Evolutionary conservation across 2,888 invertebrate genomes (phyloP), one percentile per base, ranked within the genome.

Genomic region (Thyatira batis): DNA sequence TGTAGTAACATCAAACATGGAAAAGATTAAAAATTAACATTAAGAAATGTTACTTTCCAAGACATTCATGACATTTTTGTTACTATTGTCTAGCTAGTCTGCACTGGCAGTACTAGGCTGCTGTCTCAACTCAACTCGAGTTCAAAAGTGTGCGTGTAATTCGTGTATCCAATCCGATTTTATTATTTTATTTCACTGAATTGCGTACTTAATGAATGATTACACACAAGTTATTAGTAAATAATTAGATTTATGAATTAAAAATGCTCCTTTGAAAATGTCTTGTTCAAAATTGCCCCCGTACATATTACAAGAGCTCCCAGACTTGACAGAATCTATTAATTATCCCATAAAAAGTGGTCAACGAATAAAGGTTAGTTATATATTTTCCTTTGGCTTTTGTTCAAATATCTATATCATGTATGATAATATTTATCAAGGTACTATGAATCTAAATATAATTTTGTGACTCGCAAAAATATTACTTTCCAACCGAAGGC

Each of bases 301-400:
- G 23, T 93, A 92, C 67, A 80, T 93, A 63, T 80, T 94, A 52
- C 91, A 92, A 63, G 93, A 93, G 69, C 90, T 93, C 63, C 88
- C 93, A 64, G 92, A 94, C 81, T 90, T 95, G 65, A 93, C 94
- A 49, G 88, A 92, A 66, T 87, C 87, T 58, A 92, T 95, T 63
- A 92, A 93, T 64, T 93, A 92, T 76, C 95, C 95, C 1, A 87
- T 95, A 66, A 92, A 93, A 80, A 93, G 93, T 80, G 94, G 95
- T 63, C 95, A 95, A 76, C 93, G 96, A 50, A 95, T 96, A 75
- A 96, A 95, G 94, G 96, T 96, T 77, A 83, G 87, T 82, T 51
- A 23, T 51, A 56, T 56, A 52, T 45, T 62, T 55, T 59, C 60
- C 55, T 67, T 81, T 85, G 82, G 80, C 80, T 70, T 52, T 50